A percentile compares a stretch with the other conserved stretches of the same genome.
These are phyloP conservation scores for Dromaius novaehollandiae DNA, from an alignment of 2,113 vertebrate genomes.

Conservation along the genomic window DNA sequence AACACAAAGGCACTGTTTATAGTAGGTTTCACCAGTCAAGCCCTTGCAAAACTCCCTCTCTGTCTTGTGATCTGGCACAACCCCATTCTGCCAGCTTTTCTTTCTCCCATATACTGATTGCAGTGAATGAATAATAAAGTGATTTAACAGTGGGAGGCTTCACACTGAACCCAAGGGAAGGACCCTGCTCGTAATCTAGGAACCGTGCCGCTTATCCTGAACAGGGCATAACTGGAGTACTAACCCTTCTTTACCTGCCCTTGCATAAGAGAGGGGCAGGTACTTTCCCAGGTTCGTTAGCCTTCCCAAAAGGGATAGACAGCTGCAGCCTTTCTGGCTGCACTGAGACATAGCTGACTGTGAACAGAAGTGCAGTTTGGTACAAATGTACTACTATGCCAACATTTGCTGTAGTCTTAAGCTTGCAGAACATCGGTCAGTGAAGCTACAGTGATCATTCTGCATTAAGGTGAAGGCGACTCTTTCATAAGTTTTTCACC, in stretches of 20 bases:
- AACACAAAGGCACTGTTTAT: background rate
- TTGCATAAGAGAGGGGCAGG: background rate
- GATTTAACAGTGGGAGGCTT: background rate
- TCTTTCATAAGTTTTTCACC: background rate
- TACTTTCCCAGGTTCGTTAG: background rate
- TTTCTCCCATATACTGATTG: rapidly evolving
- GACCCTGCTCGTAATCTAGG: background rate
- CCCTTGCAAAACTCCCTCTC: background rate
- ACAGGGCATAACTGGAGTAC: background rate
- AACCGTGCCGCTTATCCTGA: background rate
- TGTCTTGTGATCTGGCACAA: background rate
- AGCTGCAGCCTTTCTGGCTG: background rate
- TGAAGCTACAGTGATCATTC: background rate
- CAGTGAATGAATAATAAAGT: background rate
- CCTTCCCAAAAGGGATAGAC: background rate
- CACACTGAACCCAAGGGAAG: background rate
- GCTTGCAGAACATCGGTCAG: background rate
- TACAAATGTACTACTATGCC: background rate
- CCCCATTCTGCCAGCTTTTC: background rate
- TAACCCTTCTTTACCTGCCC: background rate
- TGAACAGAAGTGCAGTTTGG: background rate
- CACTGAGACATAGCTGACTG: background rate
- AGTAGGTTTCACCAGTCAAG: background rate
- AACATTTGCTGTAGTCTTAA: background rate
- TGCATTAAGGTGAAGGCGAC: background rate